These are phyloP conservation scores for Napeogenes inachia DNA, from an alignment of 2,888 invertebrate genomes.

Conservation along the genomic window DNA sequence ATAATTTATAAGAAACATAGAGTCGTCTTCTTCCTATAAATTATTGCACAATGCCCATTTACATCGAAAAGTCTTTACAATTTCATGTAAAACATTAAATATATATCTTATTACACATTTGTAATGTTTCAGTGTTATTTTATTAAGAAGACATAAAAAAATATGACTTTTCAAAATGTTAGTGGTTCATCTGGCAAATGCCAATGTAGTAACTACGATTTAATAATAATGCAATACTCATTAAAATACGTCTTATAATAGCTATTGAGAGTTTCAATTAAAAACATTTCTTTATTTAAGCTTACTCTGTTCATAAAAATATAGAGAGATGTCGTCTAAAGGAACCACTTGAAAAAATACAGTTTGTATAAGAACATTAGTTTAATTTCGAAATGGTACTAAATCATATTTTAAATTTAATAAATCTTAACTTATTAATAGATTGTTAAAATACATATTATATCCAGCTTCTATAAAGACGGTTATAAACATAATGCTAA, in stretches of 20 bases:
- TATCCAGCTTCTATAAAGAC: too few relatives aligned
- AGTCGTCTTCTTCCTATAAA: background rate
- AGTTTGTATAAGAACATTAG: too few relatives aligned
- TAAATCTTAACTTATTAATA: too few relatives aligned
- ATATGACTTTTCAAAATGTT: conserved; percentile 11
- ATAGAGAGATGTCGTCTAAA: too few relatives aligned
- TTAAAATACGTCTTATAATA: conserved; percentile 20
- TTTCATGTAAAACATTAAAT: background rate
- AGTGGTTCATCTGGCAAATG: conserved; percentile 16
- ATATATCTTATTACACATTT: background rate
- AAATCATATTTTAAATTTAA: too few relatives aligned
- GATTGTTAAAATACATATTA: too few relatives aligned
- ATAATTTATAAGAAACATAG: too few relatives aligned
- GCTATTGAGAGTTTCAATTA: conserved; percentile 13
- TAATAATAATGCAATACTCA: conserved; percentile 11
- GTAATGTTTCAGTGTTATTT: background rate
- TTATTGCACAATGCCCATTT: background rate
- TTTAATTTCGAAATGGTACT: too few relatives aligned
- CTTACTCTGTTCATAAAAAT: background rate
- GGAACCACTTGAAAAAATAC: too few relatives aligned
- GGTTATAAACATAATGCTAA: too few relatives aligned
- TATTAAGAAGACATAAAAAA: conserved; percentile 12
- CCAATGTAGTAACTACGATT: conserved; percentile 9
- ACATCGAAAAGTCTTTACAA: background rate
- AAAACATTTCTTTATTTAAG: background rate